Percentiles rank a stretch among this genome's conserved stretches.
Evolutionary conservation across 2,888 invertebrate species (phyloP).

Genomic region (Bombylius discolor): DNA sequence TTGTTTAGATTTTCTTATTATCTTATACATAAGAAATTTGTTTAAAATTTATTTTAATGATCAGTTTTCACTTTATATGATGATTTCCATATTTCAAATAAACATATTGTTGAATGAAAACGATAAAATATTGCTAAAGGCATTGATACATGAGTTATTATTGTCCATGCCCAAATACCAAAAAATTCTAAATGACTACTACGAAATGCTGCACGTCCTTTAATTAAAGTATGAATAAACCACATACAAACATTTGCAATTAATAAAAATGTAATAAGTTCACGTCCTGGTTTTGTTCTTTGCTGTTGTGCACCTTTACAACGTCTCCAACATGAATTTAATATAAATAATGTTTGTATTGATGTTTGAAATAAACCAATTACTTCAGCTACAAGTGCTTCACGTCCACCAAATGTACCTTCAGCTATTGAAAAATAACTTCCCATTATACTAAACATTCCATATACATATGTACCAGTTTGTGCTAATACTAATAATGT

Average conservation of each 20-base stretch:
- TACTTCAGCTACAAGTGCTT: slow-evolving; percentile 57
- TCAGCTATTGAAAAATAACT: slow-evolving; percentile 34
- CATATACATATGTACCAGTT: slow-evolving; percentile 76
- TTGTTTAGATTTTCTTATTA: too few species aligned
- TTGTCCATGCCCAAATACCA: slow-evolving; percentile 82
- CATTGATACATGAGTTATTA: slow-evolving; percentile 80
- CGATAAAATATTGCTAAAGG: slow-evolving; percentile 81
- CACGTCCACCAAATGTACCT: slow-evolving; percentile 39
- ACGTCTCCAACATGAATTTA: slow-evolving; percentile 60
- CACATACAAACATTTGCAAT: slow-evolving; percentile 75
- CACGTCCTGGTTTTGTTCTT: slow-evolving; percentile 66
- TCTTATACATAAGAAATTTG: too few species aligned
- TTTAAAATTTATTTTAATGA: neutral
- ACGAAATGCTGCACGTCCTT: slow-evolving; percentile 69
- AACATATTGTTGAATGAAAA: slow-evolving; percentile 82
- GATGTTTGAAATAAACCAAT: slow-evolving; percentile 66
- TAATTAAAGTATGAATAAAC: slow-evolving; percentile 74
- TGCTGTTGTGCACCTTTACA: slow-evolving; percentile 58
- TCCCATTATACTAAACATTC: slow-evolving; percentile 72
- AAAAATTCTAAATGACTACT: slow-evolving; percentile 71
- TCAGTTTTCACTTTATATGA: slow-evolving; percentile 52
- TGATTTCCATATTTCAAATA: slow-evolving; percentile 86
- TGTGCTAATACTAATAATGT: slow-evolving; percentile 75
- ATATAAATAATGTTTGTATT: slow-evolving; percentile 64
- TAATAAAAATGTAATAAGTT: slow-evolving; percentile 71